A percentile compares a stretch with the other conserved stretches of the same genome.
Evolutionary conservation across 35 echinoderm and acorn worm genomes (phyloP).

Genomic region (Holothuria glaberrima): DNA sequence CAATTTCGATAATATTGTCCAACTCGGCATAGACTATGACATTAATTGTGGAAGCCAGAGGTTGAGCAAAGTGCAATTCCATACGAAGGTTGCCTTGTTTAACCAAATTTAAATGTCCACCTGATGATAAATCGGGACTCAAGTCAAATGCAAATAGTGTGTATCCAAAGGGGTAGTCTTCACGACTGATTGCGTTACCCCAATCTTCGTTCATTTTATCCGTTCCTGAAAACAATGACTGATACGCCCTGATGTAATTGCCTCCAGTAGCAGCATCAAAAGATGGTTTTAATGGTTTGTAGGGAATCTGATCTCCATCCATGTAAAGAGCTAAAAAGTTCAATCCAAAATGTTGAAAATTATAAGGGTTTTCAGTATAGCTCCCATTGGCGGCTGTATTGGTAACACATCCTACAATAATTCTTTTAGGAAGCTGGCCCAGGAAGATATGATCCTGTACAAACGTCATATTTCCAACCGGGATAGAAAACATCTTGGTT

Average conservation of each 20-base stretch:
- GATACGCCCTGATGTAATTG: conserved; percentile 65
- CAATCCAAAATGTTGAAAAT: too few species aligned
- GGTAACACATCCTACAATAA: conserved; percentile 62
- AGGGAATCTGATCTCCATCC: conserved; percentile 77
- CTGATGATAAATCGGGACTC: conserved; percentile 58
- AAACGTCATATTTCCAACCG: conserved; percentile 43
- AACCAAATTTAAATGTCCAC: conserved; percentile 68
- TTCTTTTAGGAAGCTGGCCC: conserved; percentile 58
- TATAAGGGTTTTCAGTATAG: too few species aligned
- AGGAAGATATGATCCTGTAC: conserved; percentile 54
- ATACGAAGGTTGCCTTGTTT: conserved; percentile 67
- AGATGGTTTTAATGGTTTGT: conserved; percentile 67
- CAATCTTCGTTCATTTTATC: conserved; percentile 73
- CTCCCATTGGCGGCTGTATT: too few species aligned
- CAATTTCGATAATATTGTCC: conserved; percentile 71
- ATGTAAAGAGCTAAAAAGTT: conserved; percentile 61
- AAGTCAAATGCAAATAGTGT: conserved; percentile 68
- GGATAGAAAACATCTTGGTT: conserved; percentile 57
- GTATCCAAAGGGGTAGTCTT: conserved; percentile 75
- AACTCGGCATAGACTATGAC: conserved; percentile 69
- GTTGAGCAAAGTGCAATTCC: conserved; percentile 52
- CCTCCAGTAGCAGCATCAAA: conserved; percentile 18
- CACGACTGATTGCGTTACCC: conserved; percentile 72
- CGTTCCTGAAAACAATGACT: conserved; percentile 37
- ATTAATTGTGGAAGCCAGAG: conserved; percentile 41